Evolutionary conservation across 37 sponge, comb jelly and placozoan genomes (phyloP), one percentile per base, ranked within the genome.

Genomic region (Halichondria panicea): DNA sequence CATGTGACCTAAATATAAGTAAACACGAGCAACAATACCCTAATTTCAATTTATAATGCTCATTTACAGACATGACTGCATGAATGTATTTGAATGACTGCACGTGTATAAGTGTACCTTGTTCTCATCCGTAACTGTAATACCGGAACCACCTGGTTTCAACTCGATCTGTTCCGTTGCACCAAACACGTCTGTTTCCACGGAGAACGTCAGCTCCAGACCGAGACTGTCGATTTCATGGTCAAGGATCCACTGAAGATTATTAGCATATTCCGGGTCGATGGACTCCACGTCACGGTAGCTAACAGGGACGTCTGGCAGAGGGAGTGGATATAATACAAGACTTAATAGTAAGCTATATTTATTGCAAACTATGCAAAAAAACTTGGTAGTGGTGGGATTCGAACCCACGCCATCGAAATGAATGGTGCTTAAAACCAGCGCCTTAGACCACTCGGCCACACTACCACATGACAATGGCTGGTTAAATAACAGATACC

Each of bases 181-280:
- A 0, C 98, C 98, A 70, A 97, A 91, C 4, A 86, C 89, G 46
- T 94, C 94, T n/a, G 83, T 89, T 60, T 97, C 98, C 43, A 94
- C 70, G 53, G 88, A 76, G 74, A 97, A 97, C 34, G 93, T 92
- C 68, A 97, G 78, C 28, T 81, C 98, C 57, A 97, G 81, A 15
- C 68, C 88, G 30, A 88, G 77, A n/a, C 70, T 48, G 70, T 92
- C 92, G 27, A 97, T 97, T 46, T 94, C 78, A 60, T 94, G 82
- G 77, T 97, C 98, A 66, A 97, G 70, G 3, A 94, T 60, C 98
- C 98, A 97, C 89, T 88, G 91, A 0, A 96, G 84, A 61, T 86
- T 94, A 67, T 80, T 91, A 58, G 98, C 98, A 83, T 94, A 97
- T 36, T 91, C 98, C 0, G 92, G 94, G 62, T 97, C 98, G 48